These are phyloP conservation scores for Nematopogon swammerdamellus DNA, from an alignment of 2,888 invertebrate species.

Conservation along the genomic window DNA sequence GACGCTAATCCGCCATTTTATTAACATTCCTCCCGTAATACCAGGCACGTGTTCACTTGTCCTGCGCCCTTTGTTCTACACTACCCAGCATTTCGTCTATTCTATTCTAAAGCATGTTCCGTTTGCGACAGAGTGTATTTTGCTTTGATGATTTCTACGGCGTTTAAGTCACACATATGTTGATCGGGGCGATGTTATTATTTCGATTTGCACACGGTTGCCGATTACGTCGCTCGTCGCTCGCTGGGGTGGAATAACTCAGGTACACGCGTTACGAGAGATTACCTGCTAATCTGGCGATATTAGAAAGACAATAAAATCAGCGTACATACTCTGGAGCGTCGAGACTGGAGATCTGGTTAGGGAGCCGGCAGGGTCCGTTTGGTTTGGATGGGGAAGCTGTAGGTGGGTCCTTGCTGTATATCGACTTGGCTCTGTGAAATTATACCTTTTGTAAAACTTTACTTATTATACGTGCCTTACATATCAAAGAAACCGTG, in stretches of 20 bases:
- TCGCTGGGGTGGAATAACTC: constrained; percentile 41
- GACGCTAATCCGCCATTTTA: constrained; percentile 46
- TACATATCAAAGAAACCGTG: too few species aligned
- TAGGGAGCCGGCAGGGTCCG: too few species aligned
- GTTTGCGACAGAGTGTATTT: neutral
- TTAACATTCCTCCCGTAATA: constrained; percentile 37
- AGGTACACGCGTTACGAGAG: constrained; percentile 52
- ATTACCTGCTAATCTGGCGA: constrained; percentile 54
- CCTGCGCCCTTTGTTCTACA: constrained; percentile 41
- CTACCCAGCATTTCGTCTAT: neutral
- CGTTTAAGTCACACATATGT: neutral
- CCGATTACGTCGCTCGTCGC: neutral
- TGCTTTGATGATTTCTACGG: neutral
- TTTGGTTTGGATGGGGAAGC: too few species aligned
- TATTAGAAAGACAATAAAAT: constrained; percentile 54
- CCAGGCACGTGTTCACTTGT: constrained; percentile 37
- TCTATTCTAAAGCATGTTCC: too few species aligned
- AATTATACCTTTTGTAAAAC: too few species aligned
- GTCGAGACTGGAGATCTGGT: constrained; percentile 6
- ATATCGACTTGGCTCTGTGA: too few species aligned
- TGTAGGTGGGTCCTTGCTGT: too few species aligned
- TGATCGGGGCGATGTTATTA: constrained; percentile 35
- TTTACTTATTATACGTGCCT: too few species aligned
- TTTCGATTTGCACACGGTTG: constrained; percentile 31
- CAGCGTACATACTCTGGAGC: constrained; percentile 35